Evolutionary conservation across 2,113 vertebrate genomes (phyloP).

Genomic region (Hyperopisus bebe): DNA sequence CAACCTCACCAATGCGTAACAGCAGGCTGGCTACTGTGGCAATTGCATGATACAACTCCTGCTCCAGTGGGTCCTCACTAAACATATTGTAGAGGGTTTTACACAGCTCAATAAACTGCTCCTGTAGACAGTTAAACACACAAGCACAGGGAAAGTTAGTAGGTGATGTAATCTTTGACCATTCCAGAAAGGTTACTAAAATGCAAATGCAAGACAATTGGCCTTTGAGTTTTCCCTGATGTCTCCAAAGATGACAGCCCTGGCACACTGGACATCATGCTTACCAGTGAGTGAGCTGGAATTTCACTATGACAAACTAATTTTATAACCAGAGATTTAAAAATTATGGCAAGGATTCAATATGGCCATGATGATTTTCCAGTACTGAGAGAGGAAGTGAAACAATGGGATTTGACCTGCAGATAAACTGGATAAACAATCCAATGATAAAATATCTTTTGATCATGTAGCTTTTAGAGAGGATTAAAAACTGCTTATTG

Average conservation of each 20-base stretch:
- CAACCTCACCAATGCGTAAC: slow-evolving; percentile 87
- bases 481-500: not conserved
- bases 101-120: slow-evolving; percentile 95
- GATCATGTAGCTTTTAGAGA: not conserved
- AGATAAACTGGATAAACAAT: not conserved
- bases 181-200: not conserved
- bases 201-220: not conserved
- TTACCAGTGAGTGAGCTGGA: not conserved
- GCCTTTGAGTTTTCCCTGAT: not conserved
- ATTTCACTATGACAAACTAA: not conserved
- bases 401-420: not conserved
- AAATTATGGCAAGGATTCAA: not conserved
- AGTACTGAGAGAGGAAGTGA: not conserved
- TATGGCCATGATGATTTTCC: not conserved
- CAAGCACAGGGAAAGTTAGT: not conserved
- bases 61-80: slow-evolving; percentile 80
- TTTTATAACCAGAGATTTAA: not conserved
- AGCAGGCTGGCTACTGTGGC: slow-evolving; percentile 93
- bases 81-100: slow-evolving; percentile 99
- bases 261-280: not conserved
- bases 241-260: not conserved
- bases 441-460: not conserved
- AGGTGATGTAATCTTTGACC: not conserved
- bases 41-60: slow-evolving; percentile 89
- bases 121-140: slow-evolving; percentile 57